phyloP scores from a whole-genome alignment of 2,113 vertebrate genomes.

The Zapus hudsonius region DNA sequence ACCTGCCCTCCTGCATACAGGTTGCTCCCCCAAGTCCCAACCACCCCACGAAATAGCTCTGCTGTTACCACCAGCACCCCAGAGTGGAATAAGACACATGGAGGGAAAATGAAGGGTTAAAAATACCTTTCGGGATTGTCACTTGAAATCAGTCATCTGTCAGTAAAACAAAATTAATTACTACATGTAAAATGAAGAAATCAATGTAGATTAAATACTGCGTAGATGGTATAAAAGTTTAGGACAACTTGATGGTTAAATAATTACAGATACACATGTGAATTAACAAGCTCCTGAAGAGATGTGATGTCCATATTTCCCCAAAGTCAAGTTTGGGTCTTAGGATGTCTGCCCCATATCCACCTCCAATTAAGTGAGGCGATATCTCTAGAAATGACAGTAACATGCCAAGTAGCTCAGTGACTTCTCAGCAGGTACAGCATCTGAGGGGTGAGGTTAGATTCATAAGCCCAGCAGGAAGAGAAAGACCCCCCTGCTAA shows the following conservation, averaged over 20 bases:
- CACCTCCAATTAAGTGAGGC: conserved; percentile 40
- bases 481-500: conserved; percentile 28
- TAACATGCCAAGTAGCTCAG: conserved; percentile 86
- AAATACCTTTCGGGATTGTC: conserved; percentile 84
- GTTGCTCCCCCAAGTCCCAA: rapidly evolving
- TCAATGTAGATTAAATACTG: conserved; percentile 80
- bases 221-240: conserved; percentile 76
- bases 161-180: conserved; percentile 87
- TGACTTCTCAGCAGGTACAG: conserved; percentile 41
- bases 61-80: not conserved
- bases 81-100: conserved; percentile 31
- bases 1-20: not conserved
- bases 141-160: conserved; percentile 86
- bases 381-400: conserved; percentile 71
- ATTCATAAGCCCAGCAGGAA: conserved; percentile 26
- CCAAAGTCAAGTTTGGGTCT: not conserved
- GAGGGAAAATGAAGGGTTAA: conserved; percentile 81
- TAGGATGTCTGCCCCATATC: not conserved
- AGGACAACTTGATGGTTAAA: conserved; percentile 67
- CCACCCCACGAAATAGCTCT: not conserved
- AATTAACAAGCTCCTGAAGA: conserved; percentile 47
- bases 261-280: conserved; percentile 65
- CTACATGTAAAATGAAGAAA: conserved; percentile 77
- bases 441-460: conserved; percentile 33
- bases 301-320: conserved; percentile 55